Conservation (phyloP, 2,888 invertebrate species). For the Corbicula japonica region DNA sequence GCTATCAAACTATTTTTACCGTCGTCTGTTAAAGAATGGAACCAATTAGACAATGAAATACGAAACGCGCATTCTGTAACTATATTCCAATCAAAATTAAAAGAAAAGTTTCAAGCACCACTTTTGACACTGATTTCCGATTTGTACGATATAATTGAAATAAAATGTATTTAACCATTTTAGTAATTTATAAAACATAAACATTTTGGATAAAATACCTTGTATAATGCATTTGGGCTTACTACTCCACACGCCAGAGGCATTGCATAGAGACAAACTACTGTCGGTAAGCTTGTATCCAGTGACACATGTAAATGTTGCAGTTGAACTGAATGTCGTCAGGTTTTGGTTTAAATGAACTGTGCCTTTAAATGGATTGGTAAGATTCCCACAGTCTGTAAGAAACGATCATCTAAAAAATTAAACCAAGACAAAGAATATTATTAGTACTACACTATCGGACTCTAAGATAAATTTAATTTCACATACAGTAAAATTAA, state of each 20-base stretch:
- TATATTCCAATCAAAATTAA: too few relatives aligned
- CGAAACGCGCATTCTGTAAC: too few relatives aligned
- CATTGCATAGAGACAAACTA: neutral
- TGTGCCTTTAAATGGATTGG: neutral
- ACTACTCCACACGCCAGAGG: neutral
- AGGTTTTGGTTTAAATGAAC: neutral
- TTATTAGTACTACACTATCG: too few relatives aligned
- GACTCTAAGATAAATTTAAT: too few relatives aligned
- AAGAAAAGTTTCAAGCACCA: too few relatives aligned
- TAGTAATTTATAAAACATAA: neutral
- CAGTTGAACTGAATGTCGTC: slow-evolving; percentile 4
- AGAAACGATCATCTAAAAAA: neutral
- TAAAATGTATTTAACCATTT: neutral
- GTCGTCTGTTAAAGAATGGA: too few relatives aligned
- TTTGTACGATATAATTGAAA: neutral
- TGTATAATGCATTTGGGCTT: neutral
- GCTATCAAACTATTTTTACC: too few relatives aligned
- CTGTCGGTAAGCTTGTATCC: neutral
- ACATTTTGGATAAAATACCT: neutral
- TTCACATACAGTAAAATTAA: too few relatives aligned
- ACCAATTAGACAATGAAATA: too few relatives aligned
- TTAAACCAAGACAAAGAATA: too few relatives aligned
- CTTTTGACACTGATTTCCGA: neutral
- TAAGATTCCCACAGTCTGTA: neutral
- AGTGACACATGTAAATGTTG: slow-evolving; percentile 5